Conservation (phyloP, 2,888 invertebrate species). For the Temnothorax ravouxi region DNA sequence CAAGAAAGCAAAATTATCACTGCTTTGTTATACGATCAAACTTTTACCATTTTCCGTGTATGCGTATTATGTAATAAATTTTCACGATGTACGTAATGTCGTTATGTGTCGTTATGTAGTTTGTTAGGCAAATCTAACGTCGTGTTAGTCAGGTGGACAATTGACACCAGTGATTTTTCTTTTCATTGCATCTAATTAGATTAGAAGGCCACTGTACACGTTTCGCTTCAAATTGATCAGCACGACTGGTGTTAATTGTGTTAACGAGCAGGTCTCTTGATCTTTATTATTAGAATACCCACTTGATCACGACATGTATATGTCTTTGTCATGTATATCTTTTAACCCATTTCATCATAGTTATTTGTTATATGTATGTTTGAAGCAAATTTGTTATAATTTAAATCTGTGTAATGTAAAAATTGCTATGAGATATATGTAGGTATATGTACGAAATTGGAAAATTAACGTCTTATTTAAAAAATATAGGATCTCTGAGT, state of each 20-base stretch:
- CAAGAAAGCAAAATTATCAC: not conserved
- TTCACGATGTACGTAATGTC: slow-evolving; percentile 7
- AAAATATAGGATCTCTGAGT: not conserved
- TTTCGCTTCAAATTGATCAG: slow-evolving; percentile 38
- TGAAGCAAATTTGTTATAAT: not conserved
- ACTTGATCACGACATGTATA: not conserved
- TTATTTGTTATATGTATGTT: not conserved
- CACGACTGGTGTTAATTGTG: slow-evolving; percentile 64
- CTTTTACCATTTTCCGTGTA: not conserved
- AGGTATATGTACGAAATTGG: not conserved
- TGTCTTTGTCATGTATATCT: not conserved
- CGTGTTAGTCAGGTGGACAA: slow-evolving; percentile 49
- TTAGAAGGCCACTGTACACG: slow-evolving; percentile 59
- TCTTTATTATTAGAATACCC: slow-evolving; percentile 55
- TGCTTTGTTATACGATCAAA: not conserved
- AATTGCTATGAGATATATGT: not conserved
- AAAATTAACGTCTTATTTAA: not conserved
- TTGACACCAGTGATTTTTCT: slow-evolving; percentile 56
- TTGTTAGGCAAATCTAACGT: slow-evolving; percentile 47
- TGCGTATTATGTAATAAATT: not conserved
- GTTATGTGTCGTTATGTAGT: slow-evolving; percentile 1
- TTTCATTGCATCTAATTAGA: slow-evolving; percentile 74
- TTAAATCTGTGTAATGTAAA: not conserved
- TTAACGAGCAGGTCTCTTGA: slow-evolving; percentile 55
- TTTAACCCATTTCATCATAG: not conserved